Conservation (phyloP, 2,888 invertebrate genomes). For the Macrosiphum euphorbiae region DNA sequence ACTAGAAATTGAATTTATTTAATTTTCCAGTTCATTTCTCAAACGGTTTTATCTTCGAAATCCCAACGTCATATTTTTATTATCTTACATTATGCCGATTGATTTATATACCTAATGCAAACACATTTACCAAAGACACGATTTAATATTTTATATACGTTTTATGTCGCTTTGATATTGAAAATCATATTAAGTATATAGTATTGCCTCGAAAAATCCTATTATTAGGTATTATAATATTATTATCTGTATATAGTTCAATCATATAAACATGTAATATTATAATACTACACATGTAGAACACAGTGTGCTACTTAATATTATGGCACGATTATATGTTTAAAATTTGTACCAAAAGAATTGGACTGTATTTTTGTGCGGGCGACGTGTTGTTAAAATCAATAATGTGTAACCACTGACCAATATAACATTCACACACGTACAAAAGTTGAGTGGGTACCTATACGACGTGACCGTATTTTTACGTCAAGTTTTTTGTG, state of each 20-base stretch:
- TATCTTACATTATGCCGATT: neutral
- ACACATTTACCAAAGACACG: neutral
- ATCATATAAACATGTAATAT: too few species aligned
- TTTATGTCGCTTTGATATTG: too few species aligned
- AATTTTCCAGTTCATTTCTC: slow-evolving; percentile 42
- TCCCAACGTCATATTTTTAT: slow-evolving; percentile 9
- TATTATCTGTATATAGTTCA: too few species aligned
- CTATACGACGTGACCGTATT: neutral
- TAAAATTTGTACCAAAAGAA: neutral
- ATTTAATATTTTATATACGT: neutral
- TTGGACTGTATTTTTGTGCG: neutral
- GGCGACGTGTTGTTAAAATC: neutral
- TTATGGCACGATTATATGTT: neutral
- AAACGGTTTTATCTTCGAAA: neutral
- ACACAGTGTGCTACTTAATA: neutral
- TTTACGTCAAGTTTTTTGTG: neutral
- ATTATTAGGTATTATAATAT: too few species aligned
- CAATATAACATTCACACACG: neutral
- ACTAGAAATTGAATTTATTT: slow-evolving; percentile 39
- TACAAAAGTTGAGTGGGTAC: neutral
- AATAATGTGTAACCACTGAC: neutral
- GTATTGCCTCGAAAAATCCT: too few species aligned
- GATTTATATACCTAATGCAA: slow-evolving; percentile 24
- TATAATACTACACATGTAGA: too few species aligned
- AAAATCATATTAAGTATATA: too few species aligned